Conservation (phyloP, 1,140 invertebrate species). For the Grapholita molesta region DNA sequence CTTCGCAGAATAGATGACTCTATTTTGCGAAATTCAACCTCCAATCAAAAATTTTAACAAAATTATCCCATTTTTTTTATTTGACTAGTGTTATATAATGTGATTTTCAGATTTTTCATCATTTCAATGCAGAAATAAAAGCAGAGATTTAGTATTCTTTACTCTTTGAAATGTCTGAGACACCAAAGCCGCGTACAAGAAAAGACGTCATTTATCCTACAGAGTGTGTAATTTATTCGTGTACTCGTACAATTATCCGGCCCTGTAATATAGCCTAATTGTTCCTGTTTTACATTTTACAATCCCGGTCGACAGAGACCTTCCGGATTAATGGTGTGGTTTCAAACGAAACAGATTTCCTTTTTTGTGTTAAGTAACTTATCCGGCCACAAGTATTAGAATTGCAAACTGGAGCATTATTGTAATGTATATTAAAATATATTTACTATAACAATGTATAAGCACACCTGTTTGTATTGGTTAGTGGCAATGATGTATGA, state of each 20-base stretch:
- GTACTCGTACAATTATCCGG: slow-evolving; percentile 2
- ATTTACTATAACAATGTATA: too few relatives aligned
- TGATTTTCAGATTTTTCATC: too few relatives aligned
- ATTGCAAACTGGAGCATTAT: not conserved
- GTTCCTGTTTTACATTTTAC: slow-evolving; percentile 17
- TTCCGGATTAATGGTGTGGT: not conserved
- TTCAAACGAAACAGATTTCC: slow-evolving; percentile 1
- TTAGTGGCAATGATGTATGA: too few relatives aligned
- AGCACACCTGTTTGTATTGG: too few relatives aligned
- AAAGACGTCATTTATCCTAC: slow-evolving; percentile 9
- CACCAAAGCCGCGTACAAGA: not conserved
- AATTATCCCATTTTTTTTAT: too few relatives aligned
- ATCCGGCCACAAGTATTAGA: not conserved
- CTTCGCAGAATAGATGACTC: too few relatives aligned
- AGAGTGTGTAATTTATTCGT: slow-evolving; percentile 18
- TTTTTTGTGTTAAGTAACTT: not conserved
- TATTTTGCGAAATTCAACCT: too few relatives aligned
- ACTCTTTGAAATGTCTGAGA: not conserved
- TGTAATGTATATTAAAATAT: not conserved
- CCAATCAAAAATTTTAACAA: too few relatives aligned
- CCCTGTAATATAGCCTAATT: slow-evolving; percentile 11
- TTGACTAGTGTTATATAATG: too few relatives aligned
- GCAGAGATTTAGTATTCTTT: not conserved
- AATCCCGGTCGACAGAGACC: not conserved
- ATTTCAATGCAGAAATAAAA: too few relatives aligned